These are phyloP conservation scores for Leptinotarsa undecemlineata DNA, from an alignment of 1,140 invertebrate species.

Conservation along the genomic window DNA sequence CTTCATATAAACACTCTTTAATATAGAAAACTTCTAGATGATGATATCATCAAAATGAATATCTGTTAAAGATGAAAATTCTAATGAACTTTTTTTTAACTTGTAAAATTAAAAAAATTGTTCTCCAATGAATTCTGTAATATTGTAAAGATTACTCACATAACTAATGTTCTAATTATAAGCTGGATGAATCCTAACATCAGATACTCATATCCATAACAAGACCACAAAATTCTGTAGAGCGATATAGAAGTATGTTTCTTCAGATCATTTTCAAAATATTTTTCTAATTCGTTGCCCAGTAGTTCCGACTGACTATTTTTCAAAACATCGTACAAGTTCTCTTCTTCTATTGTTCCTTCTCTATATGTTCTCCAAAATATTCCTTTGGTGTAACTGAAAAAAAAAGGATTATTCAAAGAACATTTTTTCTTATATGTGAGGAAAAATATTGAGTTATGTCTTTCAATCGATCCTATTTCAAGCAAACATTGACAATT, in stretches of 20 bases:
- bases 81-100: too few relatives aligned
- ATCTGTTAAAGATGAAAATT: too few relatives aligned
- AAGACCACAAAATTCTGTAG: slow-evolving; percentile 12
- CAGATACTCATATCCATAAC: slow-evolving; percentile 25
- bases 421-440: too few relatives aligned
- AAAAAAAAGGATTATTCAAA: neutral
- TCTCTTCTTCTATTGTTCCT: slow-evolving; percentile 52
- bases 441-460: too few relatives aligned
- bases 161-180: slow-evolving; percentile 60
- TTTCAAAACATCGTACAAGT: slow-evolving; percentile 44
- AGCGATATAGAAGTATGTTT: neutral
- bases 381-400: slow-evolving; percentile 12
- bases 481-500: too few relatives aligned
- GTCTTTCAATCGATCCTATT: too few relatives aligned
- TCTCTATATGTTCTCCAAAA: slow-evolving; percentile 13
- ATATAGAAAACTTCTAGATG: too few relatives aligned
- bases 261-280: slow-evolving; percentile 40
- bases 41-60: too few relatives aligned
- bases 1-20: too few relatives aligned
- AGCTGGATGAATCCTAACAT: slow-evolving; percentile 51
- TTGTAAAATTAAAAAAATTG: too few relatives aligned
- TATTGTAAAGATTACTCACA: slow-evolving; percentile 51
- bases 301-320: slow-evolving; percentile 41
- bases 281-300: slow-evolving; percentile 44
- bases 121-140: too few relatives aligned